A percentile compares a stretch with the other conserved stretches of the same genome.
Conservation (phyloP, 2,888 invertebrate genomes). For the Cancer borealis region DNA sequence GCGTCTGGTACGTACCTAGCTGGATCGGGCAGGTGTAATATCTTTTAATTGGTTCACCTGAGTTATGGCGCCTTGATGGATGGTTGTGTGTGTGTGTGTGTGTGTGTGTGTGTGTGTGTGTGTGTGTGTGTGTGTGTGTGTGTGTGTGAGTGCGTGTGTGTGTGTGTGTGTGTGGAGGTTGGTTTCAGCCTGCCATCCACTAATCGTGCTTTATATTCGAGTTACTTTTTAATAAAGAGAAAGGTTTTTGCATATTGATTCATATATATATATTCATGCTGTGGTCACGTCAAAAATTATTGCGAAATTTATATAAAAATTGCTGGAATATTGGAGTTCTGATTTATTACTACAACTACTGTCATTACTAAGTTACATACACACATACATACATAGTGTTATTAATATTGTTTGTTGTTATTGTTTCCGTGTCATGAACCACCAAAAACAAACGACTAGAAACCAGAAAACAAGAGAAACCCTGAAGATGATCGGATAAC, state of each 20-base stretch:
- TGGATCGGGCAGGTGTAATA: slow-evolving; percentile 18
- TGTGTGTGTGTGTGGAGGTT: not conserved
- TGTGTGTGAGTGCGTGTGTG: slow-evolving; percentile 26
- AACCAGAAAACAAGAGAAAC: not conserved
- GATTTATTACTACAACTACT: not conserved
- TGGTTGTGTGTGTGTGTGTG: slow-evolving; percentile 43
- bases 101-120: slow-evolving; percentile 52
- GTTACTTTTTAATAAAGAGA: slow-evolving; percentile 13
- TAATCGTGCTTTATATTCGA: not conserved
- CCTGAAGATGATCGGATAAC: no score
- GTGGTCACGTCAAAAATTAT: slow-evolving; percentile 1
- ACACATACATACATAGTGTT: no score
- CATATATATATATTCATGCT: slow-evolving; percentile 5
- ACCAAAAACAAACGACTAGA: not conserved
- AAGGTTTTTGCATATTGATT: not conserved
- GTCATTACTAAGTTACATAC: not conserved
- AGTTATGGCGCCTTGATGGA: not conserved
- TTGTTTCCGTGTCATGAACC: not conserved
- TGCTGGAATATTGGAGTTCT: not conserved
- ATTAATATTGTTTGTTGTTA: not conserved
- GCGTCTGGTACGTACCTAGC: not conserved
- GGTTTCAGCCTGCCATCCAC: slow-evolving; percentile 9
- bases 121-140: slow-evolving; percentile 39
- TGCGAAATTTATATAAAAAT: not conserved
- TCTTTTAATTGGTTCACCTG: slow-evolving; percentile 6